Percentiles rank a stretch among this genome's conserved stretches.
phyloP scores from a whole-genome alignment of 1,140 invertebrate species.

The Platorchestia sp. region DNA sequence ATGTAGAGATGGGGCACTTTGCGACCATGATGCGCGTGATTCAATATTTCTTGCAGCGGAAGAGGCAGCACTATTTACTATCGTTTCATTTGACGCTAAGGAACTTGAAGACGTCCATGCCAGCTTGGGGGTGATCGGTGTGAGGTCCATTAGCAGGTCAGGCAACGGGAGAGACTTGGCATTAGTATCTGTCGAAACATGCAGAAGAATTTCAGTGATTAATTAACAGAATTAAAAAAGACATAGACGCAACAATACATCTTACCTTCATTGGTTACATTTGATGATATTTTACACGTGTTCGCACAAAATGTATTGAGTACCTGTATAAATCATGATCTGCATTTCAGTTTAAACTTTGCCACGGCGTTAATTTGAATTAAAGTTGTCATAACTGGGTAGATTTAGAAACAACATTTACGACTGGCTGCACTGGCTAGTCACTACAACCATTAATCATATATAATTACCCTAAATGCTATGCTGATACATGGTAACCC shows the following conservation, averaged over 20 bases:
- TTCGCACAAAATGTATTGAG: neutral
- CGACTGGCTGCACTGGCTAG: too few relatives aligned
- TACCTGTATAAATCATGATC: neutral
- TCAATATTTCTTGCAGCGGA: neutral
- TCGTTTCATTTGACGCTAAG: neutral
- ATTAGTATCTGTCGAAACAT: neutral
- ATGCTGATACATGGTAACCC: too few relatives aligned
- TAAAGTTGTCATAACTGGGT: too few relatives aligned
- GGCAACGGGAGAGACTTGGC: neutral
- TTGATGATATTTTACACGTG: neutral
- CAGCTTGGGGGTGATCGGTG: too few relatives aligned
- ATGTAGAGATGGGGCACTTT: neutral
- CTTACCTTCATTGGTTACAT: neutral
- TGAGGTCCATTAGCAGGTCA: neutral
- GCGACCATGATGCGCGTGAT: neutral
- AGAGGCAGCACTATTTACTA: neutral
- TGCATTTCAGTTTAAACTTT: neutral
- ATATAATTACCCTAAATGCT: too few relatives aligned
- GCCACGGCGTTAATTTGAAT: neutral
- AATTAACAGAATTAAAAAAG: neutral
- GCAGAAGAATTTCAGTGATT: neutral
- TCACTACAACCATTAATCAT: too few relatives aligned
- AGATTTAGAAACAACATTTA: too few relatives aligned
- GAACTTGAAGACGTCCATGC: neutral
- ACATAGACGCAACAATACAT: neutral